Conservation (phyloP, 2,113 vertebrate genomes). For the Rhineura floridana region DNA sequence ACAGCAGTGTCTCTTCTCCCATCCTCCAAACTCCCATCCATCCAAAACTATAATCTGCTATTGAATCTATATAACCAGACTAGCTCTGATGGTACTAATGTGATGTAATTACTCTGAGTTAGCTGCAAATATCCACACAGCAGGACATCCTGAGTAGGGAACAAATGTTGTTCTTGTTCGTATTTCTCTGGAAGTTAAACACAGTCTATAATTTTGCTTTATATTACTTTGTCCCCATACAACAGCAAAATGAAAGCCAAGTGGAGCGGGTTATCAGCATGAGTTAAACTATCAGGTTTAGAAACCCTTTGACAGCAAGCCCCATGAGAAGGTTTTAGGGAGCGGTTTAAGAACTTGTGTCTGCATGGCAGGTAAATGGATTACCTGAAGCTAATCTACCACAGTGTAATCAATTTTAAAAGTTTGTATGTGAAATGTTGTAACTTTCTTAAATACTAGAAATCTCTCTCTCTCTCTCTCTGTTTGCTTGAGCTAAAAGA, state of each 20-base stretch:
- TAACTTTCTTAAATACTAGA: background rate
- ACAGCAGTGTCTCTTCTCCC: constrained; percentile 20
- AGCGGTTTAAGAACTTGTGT: accelerated
- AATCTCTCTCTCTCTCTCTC: constrained; percentile 1
- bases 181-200: background rate
- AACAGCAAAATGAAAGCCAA: constrained; percentile 6
- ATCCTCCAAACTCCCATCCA: constrained; percentile 40
- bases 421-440: background rate
- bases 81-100: background rate
- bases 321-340: constrained; percentile 9
- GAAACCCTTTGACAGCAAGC: constrained; percentile 19
- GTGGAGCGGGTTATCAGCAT: constrained; percentile 9
- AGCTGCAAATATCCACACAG: background rate
- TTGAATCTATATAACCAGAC: background rate
- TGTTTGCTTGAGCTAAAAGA: constrained; percentile 1
- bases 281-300: constrained; percentile 11
- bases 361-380: constrained; percentile 15
- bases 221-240: background rate
- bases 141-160: background rate
- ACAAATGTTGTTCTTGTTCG: background rate
- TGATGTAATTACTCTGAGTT: background rate
- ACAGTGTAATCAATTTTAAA: constrained; percentile 9
- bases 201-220: constrained; percentile 6
- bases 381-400: background rate
- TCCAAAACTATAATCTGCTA: background rate